phyloP scores from a whole-genome alignment of 2,113 vertebrate genomes.

The Spheniscus mendiculus region DNA sequence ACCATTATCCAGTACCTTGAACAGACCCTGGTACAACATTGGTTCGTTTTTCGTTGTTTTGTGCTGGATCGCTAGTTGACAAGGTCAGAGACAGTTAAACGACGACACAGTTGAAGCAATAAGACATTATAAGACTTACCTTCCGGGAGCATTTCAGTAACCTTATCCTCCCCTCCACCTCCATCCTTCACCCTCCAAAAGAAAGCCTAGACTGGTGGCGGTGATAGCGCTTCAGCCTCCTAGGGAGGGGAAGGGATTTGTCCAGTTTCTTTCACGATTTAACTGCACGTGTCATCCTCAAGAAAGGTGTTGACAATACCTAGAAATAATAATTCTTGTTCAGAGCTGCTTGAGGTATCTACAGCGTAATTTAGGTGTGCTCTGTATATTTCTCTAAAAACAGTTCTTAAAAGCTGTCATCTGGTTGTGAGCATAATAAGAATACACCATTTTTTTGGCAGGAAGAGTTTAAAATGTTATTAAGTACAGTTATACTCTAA shows the following conservation, averaged over 20 bases:
- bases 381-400: background rate
- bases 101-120: background rate
- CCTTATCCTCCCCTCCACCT: background rate
- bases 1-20: background rate
- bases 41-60: background rate
- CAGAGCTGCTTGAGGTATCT: background rate
- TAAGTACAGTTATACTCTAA: background rate
- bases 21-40: rapidly evolving
- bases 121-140: background rate
- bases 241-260: background rate
- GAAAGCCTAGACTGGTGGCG: background rate
- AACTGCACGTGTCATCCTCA: background rate
- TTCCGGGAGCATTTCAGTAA: background rate
- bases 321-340: background rate
- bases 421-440: background rate
- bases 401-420: constrained; percentile 16
- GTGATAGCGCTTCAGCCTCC: background rate
- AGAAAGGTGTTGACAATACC: background rate
- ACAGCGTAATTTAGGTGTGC: background rate
- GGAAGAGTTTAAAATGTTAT: constrained; percentile 31
- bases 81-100: background rate
- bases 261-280: background rate
- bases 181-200: background rate
- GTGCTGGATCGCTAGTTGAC: background rate
- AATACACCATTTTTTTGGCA: background rate